Base-by-base conservation (phyloP, 2,888 invertebrate genomes). In the Caenorhabditis afra region DNA sequence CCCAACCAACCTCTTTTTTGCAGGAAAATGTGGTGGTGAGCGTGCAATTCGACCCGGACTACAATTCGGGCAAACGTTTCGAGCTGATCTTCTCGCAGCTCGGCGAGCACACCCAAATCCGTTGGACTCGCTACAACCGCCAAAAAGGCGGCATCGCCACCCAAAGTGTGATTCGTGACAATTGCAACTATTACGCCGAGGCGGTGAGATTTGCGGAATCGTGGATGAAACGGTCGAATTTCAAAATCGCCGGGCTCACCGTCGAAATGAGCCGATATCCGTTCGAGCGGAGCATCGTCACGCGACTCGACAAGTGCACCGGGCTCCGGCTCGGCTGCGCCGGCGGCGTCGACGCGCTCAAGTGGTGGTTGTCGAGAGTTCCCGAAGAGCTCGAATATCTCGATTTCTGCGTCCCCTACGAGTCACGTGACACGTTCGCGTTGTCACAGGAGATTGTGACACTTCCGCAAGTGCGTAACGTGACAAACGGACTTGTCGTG, bases 121-220 rank as follows among this genome's bases (percentile, higher is more conserved):
- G 47, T 37, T 67, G 57, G 67, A 8, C n/a, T 0, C 18, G 10
- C 29, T 16, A 8, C 7, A 14, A 1, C 57, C 39, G 5, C 18
- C 4, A 23, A 18, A 47, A 37, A 39, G 53, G 20, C 53, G n/a
- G n/a, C n/a, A n/a, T 29, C 8, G 45, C 12, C n/a, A 44, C 16
- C 1, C 14, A n/a, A n/a, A 20, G 23, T 16, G 5, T 16, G n/a
- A 39, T 50, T 29, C 16, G 14, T 3, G 35, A 53, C n/a, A 53
- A 53, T 2, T 18, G 44, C 41, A 45, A 58, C 18, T 67, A 58
- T 39, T 41, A 50, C 4, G 50, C 39, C 11, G 58, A 67, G 22
- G 67, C 67, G 16, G 58, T 67, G 23, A 58, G 50, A 22, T 67
- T 41, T 22, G 49, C 23, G 12, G 67, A 67, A 37, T 23, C 12